Evolutionary conservation across 2,888 invertebrate genomes (phyloP).

Genomic region (Drosophila lacicola): DNA sequence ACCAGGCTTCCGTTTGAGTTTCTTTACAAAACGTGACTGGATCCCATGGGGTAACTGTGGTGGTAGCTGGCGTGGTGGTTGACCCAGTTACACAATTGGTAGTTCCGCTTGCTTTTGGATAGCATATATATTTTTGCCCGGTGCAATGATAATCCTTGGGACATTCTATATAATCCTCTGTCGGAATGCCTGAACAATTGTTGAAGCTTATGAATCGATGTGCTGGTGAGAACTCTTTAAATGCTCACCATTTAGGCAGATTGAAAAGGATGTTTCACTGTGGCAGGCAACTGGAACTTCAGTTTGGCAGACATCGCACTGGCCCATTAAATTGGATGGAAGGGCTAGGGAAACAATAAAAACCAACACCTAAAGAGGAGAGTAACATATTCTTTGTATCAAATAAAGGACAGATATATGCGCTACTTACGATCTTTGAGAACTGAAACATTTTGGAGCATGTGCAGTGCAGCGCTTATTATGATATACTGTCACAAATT

Average conservation of each 20-base stretch:
- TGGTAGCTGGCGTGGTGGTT: background rate
- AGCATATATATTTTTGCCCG: constrained; percentile 34
- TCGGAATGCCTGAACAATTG: constrained; percentile 23
- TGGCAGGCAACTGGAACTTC: constrained; percentile 38
- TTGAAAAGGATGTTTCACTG: constrained; percentile 41
- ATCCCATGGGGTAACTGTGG: constrained; percentile 12
- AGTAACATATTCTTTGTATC: too few relatives aligned
- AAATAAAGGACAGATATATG: too few relatives aligned
- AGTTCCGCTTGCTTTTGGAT: constrained; percentile 5
- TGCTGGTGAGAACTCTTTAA: background rate
- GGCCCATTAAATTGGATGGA: constrained; percentile 10
- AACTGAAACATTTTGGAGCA: constrained; percentile 14
- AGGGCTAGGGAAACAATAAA: constrained; percentile 11
- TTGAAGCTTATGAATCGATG: background rate
- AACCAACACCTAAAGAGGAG: background rate
- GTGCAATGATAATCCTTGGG: constrained; percentile 46
- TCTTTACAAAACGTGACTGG: constrained; percentile 22
- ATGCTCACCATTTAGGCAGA: constrained; percentile 43
- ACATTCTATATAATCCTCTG: constrained; percentile 35
- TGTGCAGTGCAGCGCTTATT: background rate
- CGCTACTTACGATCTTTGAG: constrained; percentile 14
- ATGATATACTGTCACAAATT: constrained; percentile 8
- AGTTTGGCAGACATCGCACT: constrained; percentile 41
- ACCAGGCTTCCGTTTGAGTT: background rate
- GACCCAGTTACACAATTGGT: constrained; percentile 7